Percentiles rank a stretch among this genome's conserved stretches.
Evolutionary conservation across 2,113 vertebrate species (phyloP).

Genomic region (Fregetta grallaria): DNA sequence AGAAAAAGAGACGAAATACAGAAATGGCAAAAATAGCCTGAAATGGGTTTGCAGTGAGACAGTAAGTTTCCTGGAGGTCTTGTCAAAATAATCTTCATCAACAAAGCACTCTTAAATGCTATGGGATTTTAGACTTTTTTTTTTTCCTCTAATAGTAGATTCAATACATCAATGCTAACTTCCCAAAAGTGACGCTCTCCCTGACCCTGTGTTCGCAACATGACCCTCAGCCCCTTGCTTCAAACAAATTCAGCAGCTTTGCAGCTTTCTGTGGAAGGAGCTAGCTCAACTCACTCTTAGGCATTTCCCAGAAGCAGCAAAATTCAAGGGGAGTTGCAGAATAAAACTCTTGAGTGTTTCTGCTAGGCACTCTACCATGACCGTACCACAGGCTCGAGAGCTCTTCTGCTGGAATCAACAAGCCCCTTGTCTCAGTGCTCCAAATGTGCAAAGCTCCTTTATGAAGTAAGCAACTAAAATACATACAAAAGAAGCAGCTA

Average conservation of each 20-base stretch:
- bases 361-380: background rate
- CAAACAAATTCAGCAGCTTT: background rate
- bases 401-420: constrained; percentile 1
- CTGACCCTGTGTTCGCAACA: background rate
- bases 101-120: background rate
- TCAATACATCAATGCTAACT: background rate
- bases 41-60: constrained; percentile 15
- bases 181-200: background rate
- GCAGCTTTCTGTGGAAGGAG: background rate
- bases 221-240: background rate
- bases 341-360: background rate
- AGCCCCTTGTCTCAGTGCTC: background rate
- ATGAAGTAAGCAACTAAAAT: background rate
- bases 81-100: constrained; percentile 39
- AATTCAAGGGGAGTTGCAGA: background rate
- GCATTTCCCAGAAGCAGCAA: background rate
- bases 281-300: background rate
- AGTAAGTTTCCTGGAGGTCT: background rate
- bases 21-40: constrained; percentile 29
- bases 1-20: background rate
- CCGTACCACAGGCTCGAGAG: background rate
- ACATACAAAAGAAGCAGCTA: background rate
- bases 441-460: background rate
- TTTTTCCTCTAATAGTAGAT: background rate
- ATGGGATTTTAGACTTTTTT: background rate